Evolutionary conservation across 2,888 invertebrate species (phyloP).

Genomic region (Lycocerus yunnanus): DNA sequence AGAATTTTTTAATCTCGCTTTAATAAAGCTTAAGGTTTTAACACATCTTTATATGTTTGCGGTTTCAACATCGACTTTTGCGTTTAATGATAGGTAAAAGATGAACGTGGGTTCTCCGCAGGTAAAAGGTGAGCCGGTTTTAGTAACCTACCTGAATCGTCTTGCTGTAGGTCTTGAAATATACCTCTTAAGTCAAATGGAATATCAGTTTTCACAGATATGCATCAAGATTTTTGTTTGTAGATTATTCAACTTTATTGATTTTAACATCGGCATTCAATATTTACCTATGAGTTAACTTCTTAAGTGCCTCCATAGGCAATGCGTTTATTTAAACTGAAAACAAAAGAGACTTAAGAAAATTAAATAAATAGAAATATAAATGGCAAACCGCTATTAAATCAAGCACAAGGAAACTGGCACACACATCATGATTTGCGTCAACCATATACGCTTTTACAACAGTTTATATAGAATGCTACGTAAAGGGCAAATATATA

Average conservation of each 20-base stretch:
- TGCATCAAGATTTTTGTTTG: constrained; percentile 39
- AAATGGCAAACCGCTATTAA: neutral
- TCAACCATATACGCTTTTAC: constrained; percentile 1
- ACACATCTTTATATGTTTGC: constrained; percentile 26
- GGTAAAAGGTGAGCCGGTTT: constrained; percentile 23
- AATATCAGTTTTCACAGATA: constrained; percentile 44
- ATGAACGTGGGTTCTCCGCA: constrained; percentile 25
- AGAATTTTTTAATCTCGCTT: neutral
- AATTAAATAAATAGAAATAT: neutral
- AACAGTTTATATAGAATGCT: neutral
- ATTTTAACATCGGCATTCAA: constrained; percentile 47
- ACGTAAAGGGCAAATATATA: constrained; percentile 3
- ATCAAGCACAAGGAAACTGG: neutral
- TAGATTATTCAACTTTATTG: constrained; percentile 47
- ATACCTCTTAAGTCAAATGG: constrained; percentile 45
- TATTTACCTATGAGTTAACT: constrained; percentile 47
- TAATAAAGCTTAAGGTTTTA: constrained; percentile 18
- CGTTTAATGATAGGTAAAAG: constrained; percentile 30
- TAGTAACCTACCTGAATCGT: constrained; percentile 22
- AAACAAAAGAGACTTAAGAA: constrained; percentile 18
- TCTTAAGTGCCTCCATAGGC: constrained; percentile 45
- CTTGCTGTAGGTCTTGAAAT: constrained; percentile 34
- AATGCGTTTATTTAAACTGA: constrained; percentile 44
- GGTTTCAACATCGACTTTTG: constrained; percentile 21
- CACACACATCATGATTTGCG: neutral